Evolutionary conservation across 64 coral and sea anemone genomes (phyloP), one percentile per base, ranked within the genome.

Genomic region (Hydrozoanthus tunicans): DNA sequence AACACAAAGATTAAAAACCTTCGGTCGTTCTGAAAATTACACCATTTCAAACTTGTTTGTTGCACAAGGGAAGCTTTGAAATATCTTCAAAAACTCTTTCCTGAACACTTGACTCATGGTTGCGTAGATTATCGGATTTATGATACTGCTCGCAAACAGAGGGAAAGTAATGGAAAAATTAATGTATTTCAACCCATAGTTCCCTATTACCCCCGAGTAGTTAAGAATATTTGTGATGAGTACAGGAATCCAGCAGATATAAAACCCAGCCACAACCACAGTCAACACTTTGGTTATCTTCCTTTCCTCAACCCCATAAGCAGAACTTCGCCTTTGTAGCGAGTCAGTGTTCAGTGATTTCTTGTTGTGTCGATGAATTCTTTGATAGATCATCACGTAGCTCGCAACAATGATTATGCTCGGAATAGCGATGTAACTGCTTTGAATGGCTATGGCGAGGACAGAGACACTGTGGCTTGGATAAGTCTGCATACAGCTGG

Each of bases 91-190:
- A 32, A 76, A 76, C 14, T 76, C 72, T 76, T 4, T 76, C 53
- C 72, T 76, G 27, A 76, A 76, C 43, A 52, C 72, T 51, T 76
- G 66, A 77, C 91, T 94, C 93, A 94, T 94, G 4, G 81, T 90
- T 26, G 81, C 93, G 70, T 94, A 94, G 58, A 94, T 94, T 5
- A 94, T 86, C 1, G 90, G 89, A 52, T 94, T 94, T 3, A 94
- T 85, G 15, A 83, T 90, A 52, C 93, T 86, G 65, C 93, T 91
- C 3, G 86, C 58, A 2, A 90, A 83, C 59, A 90, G 75, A 66
- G 91, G 86, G 26, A 91, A 91, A 24, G 86, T 65, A 17, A 90
- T 89, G 69, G 57, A 64, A 32, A 94, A 77, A 72, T 91, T 77
- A 11, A 80, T 67, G 84, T 94, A 90, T 6, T 90, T 83, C 25